Evolutionary conservation across 2,888 invertebrate genomes (phyloP), one percentile per base, ranked within the genome.

Genomic region (Philereme transversata): DNA sequence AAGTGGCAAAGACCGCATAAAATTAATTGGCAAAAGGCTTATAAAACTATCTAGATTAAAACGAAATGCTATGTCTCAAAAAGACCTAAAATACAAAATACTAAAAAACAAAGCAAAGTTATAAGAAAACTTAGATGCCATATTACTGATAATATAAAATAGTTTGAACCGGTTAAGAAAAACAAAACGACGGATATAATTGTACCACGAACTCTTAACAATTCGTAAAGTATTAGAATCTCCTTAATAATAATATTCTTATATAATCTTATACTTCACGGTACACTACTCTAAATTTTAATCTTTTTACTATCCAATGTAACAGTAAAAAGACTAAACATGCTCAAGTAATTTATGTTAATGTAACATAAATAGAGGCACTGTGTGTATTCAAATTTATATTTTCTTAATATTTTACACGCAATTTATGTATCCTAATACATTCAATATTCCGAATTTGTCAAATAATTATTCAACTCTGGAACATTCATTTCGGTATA

Each of bases 281-380:
- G 81, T 87, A 87, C 77, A 82, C 83, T 89, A 90, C 81, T 85
- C 84, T 87, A 88, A 79, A 75, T 74, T 87, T 86, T 88, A 88
- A 84, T 80, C 84, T 88, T 87, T 87, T 84, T 89, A 88, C 90
- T 82, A 79, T 65, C 60, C 63, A 65, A 64, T 64, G 61, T 60
- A 61, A 70, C 86, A 88, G 87, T 88, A 86, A 87, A 87, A 88
- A 88, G 83, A 87, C 71, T 84, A 90, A 90, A 86, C 75, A 86
- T 73, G 89, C 90, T 90, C 92, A 86, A 86, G 81, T 87, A 84
- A 90, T 91, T 91, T 91, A 93, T 92, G 92, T 92, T 92, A 92
- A 93, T 90, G 90, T 93, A 93, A 93, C 92, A 93, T 92, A 92
- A 92, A 89, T 89, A 92, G 92, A 93, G 93, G 93, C 93, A 93